Evolutionary conservation across 2,888 invertebrate species (phyloP).

Genomic region (Limnephilus rhombicus): DNA sequence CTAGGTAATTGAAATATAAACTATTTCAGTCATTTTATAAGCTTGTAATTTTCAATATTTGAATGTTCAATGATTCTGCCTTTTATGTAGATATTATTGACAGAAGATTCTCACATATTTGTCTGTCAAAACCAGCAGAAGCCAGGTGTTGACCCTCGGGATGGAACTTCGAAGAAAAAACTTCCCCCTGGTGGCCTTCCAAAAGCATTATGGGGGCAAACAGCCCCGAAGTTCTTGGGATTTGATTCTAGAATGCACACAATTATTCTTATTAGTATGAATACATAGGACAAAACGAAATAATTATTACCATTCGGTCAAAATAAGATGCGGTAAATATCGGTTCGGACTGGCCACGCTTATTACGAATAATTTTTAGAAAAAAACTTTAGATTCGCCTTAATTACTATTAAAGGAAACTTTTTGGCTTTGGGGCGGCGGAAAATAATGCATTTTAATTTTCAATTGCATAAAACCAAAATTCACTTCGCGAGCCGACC

Average conservation of each 20-base stretch:
- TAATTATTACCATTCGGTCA: background rate
- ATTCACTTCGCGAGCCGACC: too few species aligned
- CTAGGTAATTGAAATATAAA: too few species aligned
- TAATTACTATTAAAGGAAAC: too few species aligned
- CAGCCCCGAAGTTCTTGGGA: conserved; percentile 91
- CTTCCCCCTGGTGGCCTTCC: conserved; percentile 98
- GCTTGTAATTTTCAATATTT: background rate
- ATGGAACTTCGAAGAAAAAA: conserved; percentile 95
- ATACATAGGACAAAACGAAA: background rate
- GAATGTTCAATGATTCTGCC: background rate
- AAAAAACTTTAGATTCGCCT: too few species aligned
- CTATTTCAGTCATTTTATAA: background rate
- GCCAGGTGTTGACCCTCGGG: conserved; percentile 97
- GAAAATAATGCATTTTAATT: too few species aligned
- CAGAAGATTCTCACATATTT: conserved; percentile 87
- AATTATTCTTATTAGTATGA: background rate
- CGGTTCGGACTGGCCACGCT: too few species aligned
- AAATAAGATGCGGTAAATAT: conserved; percentile 69
- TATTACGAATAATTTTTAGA: too few species aligned
- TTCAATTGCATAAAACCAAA: too few species aligned
- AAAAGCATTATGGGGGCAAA: conserved; percentile 96
- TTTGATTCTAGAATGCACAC: conserved; percentile 70
- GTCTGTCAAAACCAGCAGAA: conserved; percentile 96
- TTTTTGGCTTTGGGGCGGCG: too few species aligned
- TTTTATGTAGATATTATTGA: background rate